phyloP scores from a whole-genome alignment of 2,888 invertebrate species.

The Chalcis sispes region DNA sequence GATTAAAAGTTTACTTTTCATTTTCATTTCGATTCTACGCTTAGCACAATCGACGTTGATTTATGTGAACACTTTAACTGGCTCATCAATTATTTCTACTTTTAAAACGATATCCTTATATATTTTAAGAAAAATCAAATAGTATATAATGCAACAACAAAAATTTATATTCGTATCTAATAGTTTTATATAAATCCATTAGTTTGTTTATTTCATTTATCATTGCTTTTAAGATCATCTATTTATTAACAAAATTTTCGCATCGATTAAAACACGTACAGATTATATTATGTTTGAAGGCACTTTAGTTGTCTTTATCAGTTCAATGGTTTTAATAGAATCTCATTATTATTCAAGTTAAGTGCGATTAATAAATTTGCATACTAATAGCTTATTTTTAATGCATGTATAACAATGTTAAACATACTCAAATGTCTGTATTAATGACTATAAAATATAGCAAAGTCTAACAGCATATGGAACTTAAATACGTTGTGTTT shows the following conservation, averaged over 20 bases:
- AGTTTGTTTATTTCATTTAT: too few species aligned
- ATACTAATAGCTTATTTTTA: too few species aligned
- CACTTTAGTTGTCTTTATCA: neutral
- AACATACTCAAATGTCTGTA: too few species aligned
- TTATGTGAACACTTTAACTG: conserved; percentile 34
- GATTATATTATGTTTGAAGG: neutral
- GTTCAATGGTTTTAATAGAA: conserved; percentile 1
- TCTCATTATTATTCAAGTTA: conserved; percentile 1
- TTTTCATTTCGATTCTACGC: conserved; percentile 19
- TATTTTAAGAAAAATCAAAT: conserved; percentile 10
- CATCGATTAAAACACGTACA: neutral
- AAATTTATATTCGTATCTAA: neutral
- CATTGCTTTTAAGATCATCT: neutral
- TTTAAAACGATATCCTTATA: conserved; percentile 25
- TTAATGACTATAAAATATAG: too few species aligned
- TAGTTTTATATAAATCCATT: too few species aligned
- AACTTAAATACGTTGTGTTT: too few species aligned
- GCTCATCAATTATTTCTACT: conserved; percentile 31
- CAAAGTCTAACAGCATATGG: too few species aligned
- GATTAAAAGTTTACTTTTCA: conserved; percentile 26
- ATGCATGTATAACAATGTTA: too few species aligned
- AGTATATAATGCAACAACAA: conserved; percentile 10
- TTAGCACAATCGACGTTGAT: conserved; percentile 39
- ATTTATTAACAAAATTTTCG: neutral
- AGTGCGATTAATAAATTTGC: conserved; percentile 1